Conservation (phyloP, 2,113 vertebrate genomes). For the Pungitius pungitius region DNA sequence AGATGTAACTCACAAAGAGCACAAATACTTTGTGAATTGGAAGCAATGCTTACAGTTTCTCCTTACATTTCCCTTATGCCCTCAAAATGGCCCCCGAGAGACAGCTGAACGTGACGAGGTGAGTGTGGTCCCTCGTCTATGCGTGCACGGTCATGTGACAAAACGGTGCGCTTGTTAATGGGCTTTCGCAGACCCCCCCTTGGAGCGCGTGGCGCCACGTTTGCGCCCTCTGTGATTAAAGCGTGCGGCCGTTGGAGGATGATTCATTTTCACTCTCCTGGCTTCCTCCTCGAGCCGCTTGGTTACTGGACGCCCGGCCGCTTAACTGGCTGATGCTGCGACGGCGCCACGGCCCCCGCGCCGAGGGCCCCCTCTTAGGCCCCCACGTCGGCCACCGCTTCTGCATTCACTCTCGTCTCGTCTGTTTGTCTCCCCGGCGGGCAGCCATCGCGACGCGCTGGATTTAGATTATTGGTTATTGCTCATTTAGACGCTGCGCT, state of each 20-base stretch:
- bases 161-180: conserved; percentile 33
- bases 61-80: neutral
- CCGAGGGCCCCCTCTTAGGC: conserved; percentile 53
- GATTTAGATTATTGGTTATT: conserved; percentile 48
- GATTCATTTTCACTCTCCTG: conserved; percentile 66
- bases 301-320: conserved; percentile 56
- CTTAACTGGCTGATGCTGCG: conserved; percentile 55
- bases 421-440: conserved; percentile 11
- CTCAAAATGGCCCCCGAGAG: no score
- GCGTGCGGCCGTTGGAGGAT: conserved; percentile 46
- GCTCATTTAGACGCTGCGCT: conserved; percentile 24
- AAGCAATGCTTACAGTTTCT: neutral
- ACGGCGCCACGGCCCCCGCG: conserved; percentile 52
- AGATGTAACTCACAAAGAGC: neutral
- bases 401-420: conserved; percentile 28
- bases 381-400: conserved; percentile 41
- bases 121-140: neutral
- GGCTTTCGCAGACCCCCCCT: neutral
- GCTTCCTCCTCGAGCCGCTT: conserved; percentile 63
- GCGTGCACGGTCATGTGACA: conserved; percentile 11
- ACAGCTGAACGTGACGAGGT: conserved; percentile 13
- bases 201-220: conserved; percentile 26
- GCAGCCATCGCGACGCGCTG: conserved; percentile 32
- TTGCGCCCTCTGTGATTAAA: conserved; percentile 54
- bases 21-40: conserved; percentile 7